A percentile compares a stretch with the other conserved stretches of the same genome.
Evolutionary conservation across 2,888 invertebrate genomes (phyloP).

Genomic region (Mycalesis mineus): DNA sequence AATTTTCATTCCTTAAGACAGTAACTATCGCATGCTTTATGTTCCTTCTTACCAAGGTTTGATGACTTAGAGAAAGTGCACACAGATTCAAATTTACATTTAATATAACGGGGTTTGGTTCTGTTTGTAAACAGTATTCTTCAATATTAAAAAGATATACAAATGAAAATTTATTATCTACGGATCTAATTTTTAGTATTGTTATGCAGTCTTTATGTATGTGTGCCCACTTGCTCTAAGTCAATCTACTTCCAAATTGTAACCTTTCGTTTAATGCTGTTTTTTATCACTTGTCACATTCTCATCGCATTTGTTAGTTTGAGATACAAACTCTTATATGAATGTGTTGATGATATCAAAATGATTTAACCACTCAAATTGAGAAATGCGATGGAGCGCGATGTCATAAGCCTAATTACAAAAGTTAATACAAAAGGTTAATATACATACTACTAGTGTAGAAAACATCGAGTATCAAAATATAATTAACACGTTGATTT

Average conservation of each 20-base stretch:
- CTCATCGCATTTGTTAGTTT: slow-evolving; percentile 53
- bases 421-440: slow-evolving; percentile 62
- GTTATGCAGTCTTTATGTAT: slow-evolving; percentile 22
- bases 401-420: slow-evolving; percentile 56
- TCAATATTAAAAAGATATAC: background rate
- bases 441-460: slow-evolving; percentile 69
- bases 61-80: slow-evolving; percentile 13
- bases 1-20: slow-evolving; percentile 15
- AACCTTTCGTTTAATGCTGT: slow-evolving; percentile 26
- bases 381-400: slow-evolving; percentile 59
- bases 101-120: background rate
- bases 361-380: slow-evolving; percentile 40
- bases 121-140: background rate
- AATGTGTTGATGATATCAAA: slow-evolving; percentile 30
- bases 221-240: slow-evolving; percentile 19
- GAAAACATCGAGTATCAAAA: slow-evolving; percentile 78
- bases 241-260: slow-evolving; percentile 4
- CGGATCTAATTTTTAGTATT: slow-evolving; percentile 2
- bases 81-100: background rate
- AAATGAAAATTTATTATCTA: background rate
- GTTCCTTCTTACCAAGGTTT: slow-evolving; percentile 10
- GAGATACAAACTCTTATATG: slow-evolving; percentile 17
- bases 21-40: slow-evolving; percentile 25
- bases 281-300: slow-evolving; percentile 48
- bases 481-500: slow-evolving; percentile 74